Conservation (phyloP, 2,888 invertebrate species). For the Podotricha telesiphe region DNA sequence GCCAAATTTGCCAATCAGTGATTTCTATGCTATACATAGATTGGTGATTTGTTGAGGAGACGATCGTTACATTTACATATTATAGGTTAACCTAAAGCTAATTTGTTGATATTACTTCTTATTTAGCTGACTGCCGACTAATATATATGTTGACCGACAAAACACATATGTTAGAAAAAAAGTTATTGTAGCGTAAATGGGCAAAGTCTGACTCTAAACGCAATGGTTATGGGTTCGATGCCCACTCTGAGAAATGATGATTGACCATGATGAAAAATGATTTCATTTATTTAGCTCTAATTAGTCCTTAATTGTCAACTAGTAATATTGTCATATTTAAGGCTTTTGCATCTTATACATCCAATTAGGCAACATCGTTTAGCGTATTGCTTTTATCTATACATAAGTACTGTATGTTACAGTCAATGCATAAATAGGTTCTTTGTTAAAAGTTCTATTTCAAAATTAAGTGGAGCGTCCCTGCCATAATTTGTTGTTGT, state of each 20-base stretch:
- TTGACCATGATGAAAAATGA: no score
- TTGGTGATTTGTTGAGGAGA: slow-evolving; percentile 29
- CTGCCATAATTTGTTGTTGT: no score
- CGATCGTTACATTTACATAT: slow-evolving; percentile 29
- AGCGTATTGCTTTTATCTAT: neutral
- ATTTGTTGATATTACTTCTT: slow-evolving; percentile 3
- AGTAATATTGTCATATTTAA: neutral
- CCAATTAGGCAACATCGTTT: slow-evolving; percentile 12
- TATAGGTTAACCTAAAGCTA: slow-evolving; percentile 2
- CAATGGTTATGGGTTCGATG: no score
- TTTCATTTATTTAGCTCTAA: no score
- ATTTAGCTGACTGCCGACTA: neutral
- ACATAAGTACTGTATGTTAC: neutral
- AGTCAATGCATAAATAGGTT: neutral
- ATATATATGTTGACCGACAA: neutral
- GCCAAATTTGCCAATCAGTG: slow-evolving; percentile 20
- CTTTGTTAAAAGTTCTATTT: neutral
- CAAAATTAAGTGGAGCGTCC: no score
- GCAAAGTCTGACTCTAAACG: no score
- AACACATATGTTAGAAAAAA: no score
- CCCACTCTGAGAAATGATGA: no score
- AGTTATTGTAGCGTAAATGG: neutral
- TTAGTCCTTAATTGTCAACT: neutral
- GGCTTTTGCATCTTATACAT: neutral
- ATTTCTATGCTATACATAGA: slow-evolving; percentile 34